A percentile compares a stretch with the other conserved stretches of the same genome.
Evolutionary conservation across 1,140 invertebrate genomes (phyloP).

Genomic region (Saccostrea echinata): DNA sequence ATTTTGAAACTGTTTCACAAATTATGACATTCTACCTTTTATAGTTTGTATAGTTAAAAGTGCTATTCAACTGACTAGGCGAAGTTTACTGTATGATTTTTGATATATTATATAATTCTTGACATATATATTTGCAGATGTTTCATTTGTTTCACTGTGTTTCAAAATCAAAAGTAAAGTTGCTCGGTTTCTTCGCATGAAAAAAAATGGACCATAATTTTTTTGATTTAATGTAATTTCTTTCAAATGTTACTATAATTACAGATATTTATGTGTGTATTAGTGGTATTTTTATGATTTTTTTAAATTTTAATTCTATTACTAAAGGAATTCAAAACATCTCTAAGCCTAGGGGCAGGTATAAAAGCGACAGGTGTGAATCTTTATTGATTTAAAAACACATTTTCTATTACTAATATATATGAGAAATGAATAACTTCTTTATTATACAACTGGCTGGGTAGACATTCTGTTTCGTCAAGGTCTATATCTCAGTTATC

Average conservation of each 20-base stretch:
- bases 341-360: background rate
- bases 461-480: background rate
- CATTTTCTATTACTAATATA: background rate
- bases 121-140: no score
- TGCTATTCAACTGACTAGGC: no score
- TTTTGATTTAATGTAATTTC: background rate
- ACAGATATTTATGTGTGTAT: background rate
- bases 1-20: no score
- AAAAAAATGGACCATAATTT: background rate
- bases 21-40: no score
- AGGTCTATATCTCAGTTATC: background rate
- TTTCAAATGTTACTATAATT: background rate
- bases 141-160: no score
- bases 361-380: constrained; percentile 13
- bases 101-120: no score
- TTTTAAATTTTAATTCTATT: constrained; percentile 30
- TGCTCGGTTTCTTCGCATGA: background rate
- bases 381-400: background rate
- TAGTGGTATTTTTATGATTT: background rate
- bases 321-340: constrained; percentile 15
- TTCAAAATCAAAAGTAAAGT: no score
- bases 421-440: background rate
- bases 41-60: no score
- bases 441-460: background rate
- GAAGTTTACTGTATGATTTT: no score